Evolutionary conservation across 2,888 invertebrate genomes (phyloP).

Genomic region (Dasysyrphus albostriatus): DNA sequence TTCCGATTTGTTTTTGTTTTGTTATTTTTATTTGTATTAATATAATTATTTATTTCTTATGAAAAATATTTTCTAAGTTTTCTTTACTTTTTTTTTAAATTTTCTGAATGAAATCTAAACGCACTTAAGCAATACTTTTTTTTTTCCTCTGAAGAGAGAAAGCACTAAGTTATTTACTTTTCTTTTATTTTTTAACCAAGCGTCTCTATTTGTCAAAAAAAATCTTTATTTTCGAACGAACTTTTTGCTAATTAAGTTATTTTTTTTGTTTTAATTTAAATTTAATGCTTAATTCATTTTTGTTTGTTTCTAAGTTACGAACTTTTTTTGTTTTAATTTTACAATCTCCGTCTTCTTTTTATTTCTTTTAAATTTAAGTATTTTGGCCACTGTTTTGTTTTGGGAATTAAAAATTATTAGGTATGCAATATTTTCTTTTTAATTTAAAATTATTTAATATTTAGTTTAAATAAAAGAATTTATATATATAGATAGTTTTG

Average conservation of each 20-base stretch:
- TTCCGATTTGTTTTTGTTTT: constrained; percentile 20
- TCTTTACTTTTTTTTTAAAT: constrained; percentile 33
- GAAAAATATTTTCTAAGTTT: constrained; percentile 74
- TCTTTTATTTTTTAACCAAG: constrained; percentile 54
- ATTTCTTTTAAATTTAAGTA: constrained; percentile 48
- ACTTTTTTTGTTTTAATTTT: constrained; percentile 42
- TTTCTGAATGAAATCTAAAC: constrained; percentile 66
- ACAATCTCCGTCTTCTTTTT: constrained; percentile 14
- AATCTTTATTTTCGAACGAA: constrained; percentile 59
- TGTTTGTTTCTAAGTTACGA: constrained; percentile 51
- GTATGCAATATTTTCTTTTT: constrained; percentile 8
- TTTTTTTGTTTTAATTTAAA: constrained; percentile 21
- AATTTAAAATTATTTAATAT: constrained; percentile 7
- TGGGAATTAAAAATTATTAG: constrained; percentile 22
- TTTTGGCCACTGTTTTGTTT: constrained; percentile 72
- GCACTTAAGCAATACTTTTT: constrained; percentile 66
- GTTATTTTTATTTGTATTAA: constrained; percentile 33
- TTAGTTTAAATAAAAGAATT: constrained; percentile 47
- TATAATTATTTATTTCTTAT: constrained; percentile 41
- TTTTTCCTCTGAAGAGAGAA: constrained; percentile 65
- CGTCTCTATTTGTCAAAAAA: constrained; percentile 57
- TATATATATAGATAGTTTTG: constrained; percentile 39
- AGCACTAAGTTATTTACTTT: constrained; percentile 65
- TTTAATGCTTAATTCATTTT: constrained; percentile 44
- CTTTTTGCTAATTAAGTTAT: constrained; percentile 56